phyloP scores from a whole-genome alignment of 2,888 invertebrate genomes.

The Cantharis lateralis region DNA sequence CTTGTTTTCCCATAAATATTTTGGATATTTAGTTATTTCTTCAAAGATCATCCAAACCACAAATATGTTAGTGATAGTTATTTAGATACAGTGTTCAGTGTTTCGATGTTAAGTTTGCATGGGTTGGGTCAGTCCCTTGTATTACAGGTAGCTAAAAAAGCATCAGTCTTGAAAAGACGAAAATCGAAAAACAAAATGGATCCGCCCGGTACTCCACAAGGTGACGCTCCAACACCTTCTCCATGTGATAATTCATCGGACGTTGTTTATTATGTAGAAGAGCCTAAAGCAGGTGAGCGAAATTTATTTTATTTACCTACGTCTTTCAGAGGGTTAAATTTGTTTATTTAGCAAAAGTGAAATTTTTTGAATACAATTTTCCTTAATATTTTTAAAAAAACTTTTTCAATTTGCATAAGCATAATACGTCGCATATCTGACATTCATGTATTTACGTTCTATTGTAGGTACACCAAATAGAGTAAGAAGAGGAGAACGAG shows the following conservation, averaged over 20 bases:
- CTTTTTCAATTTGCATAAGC: slow-evolving; percentile 17
- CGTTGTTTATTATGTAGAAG: slow-evolving; percentile 69
- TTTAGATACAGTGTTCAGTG: slow-evolving; percentile 55
- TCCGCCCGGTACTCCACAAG: slow-evolving; percentile 45
- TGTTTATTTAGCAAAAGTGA: not conserved
- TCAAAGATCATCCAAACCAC: not conserved
- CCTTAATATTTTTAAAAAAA: slow-evolving; percentile 1
- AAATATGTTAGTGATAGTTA: slow-evolving; percentile 44
- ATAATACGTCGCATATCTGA: slow-evolving; percentile 11
- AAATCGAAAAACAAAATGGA: slow-evolving; percentile 73
- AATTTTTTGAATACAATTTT: slow-evolving; percentile 5
- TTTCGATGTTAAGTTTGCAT: slow-evolving; percentile 56
- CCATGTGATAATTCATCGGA: slow-evolving; percentile 65
- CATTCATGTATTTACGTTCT: slow-evolving; percentile 16
- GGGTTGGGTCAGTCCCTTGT: slow-evolving; percentile 68
- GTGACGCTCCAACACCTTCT: slow-evolving; percentile 41
- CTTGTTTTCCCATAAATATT: not conserved
- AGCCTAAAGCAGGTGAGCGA: slow-evolving; percentile 62
- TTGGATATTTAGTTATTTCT: not conserved
- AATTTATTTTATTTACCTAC: not conserved
- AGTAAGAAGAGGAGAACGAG: slow-evolving; percentile 56
- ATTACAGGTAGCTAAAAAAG: slow-evolving; percentile 75
- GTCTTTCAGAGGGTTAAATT: not conserved
- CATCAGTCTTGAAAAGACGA: slow-evolving; percentile 72
- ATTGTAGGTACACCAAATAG: slow-evolving; percentile 53